Evolutionary conservation across 2,113 vertebrate genomes (phyloP).

Genomic region (Aleadryas rufinucha): DNA sequence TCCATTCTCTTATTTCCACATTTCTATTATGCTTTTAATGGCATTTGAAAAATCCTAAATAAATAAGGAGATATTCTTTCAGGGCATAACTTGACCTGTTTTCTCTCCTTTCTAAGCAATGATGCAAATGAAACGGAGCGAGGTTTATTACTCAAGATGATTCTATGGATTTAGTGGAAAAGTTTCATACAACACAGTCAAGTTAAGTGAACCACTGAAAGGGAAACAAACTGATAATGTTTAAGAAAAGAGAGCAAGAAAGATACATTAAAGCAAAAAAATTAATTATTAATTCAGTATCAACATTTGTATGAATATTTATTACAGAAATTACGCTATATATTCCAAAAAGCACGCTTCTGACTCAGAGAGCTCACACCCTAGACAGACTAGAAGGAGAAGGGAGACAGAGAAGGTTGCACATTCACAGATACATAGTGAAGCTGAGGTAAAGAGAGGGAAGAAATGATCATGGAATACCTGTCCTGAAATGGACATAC

Average conservation of each 20-base stretch:
- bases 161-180: neutral
- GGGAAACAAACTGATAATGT: neutral
- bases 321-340: neutral
- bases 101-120: conserved; percentile 10
- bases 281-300: neutral
- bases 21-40: neutral
- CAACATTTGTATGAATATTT: neutral
- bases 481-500: neutral
- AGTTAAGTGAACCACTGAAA: neutral
- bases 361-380: neutral
- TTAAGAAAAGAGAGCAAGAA: neutral
- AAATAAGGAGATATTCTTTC: neutral
- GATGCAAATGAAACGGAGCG: neutral
- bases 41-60: neutral
- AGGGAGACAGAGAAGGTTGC: neutral
- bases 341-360: neutral
- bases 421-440: neutral
- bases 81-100: conserved; percentile 35
- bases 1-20: neutral
- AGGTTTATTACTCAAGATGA: neutral
- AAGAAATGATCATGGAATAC: neutral
- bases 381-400: neutral
- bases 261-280: neutral
- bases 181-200: neutral
- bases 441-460: neutral